phyloP scores from a whole-genome alignment of 2,888 invertebrate genomes.

The Fragum fragum region DNA sequence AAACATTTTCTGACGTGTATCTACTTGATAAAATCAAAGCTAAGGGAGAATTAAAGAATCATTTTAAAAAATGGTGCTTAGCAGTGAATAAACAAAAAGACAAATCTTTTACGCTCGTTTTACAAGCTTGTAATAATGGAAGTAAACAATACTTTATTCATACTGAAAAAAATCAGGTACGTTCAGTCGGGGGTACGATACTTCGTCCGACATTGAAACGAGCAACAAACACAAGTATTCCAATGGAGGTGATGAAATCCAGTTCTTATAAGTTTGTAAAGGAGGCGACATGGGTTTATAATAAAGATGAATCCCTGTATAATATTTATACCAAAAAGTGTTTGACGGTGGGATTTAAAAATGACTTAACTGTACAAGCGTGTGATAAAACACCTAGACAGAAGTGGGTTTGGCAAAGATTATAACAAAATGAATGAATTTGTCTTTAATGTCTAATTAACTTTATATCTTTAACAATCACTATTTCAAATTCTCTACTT shows the following conservation, averaged over 20 bases:
- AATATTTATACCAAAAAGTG: neutral
- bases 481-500: too few relatives aligned
- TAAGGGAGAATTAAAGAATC: conserved; percentile 35
- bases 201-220: neutral
- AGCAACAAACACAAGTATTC: neutral
- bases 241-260: neutral
- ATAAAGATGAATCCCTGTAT: neutral
- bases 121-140: neutral
- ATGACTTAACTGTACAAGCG: neutral
- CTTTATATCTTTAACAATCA: too few relatives aligned
- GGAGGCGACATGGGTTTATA: conserved; percentile 2
- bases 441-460: too few relatives aligned
- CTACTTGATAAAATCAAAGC: conserved; percentile 27
- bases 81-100: neutral
- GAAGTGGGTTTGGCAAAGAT: conserved; percentile 5
- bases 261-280: neutral
- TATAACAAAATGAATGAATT: too few relatives aligned
- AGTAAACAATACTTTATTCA: conserved; percentile 47
- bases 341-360: neutral
- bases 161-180: conserved; percentile 38
- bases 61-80: conserved; percentile 33
- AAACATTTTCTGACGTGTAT: conserved; percentile 46
- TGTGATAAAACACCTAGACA: neutral
- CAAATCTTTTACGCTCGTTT: neutral
- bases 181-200: conserved; percentile 33